Base-by-base conservation (phyloP, 2,113 vertebrate genomes). In the Montifringilla adamsi region DNA sequence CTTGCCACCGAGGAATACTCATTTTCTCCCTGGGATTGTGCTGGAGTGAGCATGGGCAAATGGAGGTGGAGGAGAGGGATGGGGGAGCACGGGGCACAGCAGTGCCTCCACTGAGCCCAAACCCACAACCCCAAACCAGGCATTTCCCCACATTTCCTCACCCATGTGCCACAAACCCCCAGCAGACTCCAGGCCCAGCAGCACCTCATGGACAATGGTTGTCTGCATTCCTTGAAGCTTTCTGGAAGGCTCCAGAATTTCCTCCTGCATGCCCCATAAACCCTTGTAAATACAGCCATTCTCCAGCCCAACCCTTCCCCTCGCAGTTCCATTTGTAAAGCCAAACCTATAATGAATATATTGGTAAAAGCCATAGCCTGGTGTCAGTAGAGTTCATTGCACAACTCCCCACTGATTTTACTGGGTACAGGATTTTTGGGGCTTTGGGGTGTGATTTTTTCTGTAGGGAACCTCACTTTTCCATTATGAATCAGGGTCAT, bases 301-400 rank as follows among this genome's bases (percentile, higher is more conserved):
- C 80, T 59, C 70, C 82, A 67, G 72, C 7, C 70, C 35, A 41
- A 2, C 19, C 74, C 72, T 78, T 89, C 76, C 46, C 49, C 84
- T 67, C 18, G 0, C 53, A 76, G 18, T 28, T 79, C 87, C 87
- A 58, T 82, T 30, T 72, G 74, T 91, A 37, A 87, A 95, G 72
- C 81, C 73, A 92, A 97, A 95, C 84, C 77, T 95, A 23, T 68
- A 83, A 94, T 78, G 69, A 95, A 56, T 82, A 64, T 89, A 81
- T 82, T 4, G 14, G 91, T 89, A 95, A 94, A 95, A 95, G 96
- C 96, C 96, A 97, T 97, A 96, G 89, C 95, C 94, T 90, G 70
- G 94, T 88, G 74, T 96, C 96, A 97, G 96, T 84, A 87, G 96
- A 95, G 95, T 96, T 97, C 91, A 82, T 92, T 82, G 81, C 63